Percentiles rank a stretch among this genome's conserved stretches.
Evolutionary conservation across 2,797 vertebrate species (phyloP).

Genomic region (Tachyglossus aculeatus): DNA sequence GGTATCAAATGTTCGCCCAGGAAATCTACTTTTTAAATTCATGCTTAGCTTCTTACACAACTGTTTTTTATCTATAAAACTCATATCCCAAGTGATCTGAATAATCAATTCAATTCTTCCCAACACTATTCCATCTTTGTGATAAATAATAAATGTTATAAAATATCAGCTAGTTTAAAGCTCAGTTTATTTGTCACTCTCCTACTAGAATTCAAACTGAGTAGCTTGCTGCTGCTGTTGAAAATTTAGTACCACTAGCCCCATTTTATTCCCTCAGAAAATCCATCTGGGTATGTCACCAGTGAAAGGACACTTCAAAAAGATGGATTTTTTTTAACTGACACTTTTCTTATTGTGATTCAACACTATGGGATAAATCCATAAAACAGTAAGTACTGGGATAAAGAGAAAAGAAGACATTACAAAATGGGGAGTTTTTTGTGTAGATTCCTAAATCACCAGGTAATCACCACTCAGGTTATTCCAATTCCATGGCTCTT

Average conservation of each 20-base stretch:
- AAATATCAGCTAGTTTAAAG: background rate
- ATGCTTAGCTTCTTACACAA: no score
- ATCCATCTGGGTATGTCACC: background rate
- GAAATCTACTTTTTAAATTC: no score
- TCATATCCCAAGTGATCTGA: background rate
- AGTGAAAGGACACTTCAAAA: slow-evolving; percentile 3
- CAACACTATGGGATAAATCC: slow-evolving; percentile 8
- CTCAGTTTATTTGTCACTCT: background rate
- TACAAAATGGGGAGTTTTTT: background rate
- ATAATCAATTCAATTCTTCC: background rate
- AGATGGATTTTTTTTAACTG: slow-evolving; percentile 18
- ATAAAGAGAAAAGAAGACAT: background rate
- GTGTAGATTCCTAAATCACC: background rate
- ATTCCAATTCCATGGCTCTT: background rate
- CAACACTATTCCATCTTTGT: background rate
- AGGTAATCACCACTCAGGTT: background rate
- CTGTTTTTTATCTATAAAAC: background rate
- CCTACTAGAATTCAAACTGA: background rate
- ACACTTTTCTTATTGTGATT: background rate
- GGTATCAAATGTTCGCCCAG: no score
- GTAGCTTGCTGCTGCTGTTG: background rate
- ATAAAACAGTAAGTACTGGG: background rate
- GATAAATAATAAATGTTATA: background rate
- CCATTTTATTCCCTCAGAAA: background rate
- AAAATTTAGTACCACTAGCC: background rate